Base-by-base conservation (phyloP, 2,888 invertebrate species). In the Eupelmus urozonus region DNA sequence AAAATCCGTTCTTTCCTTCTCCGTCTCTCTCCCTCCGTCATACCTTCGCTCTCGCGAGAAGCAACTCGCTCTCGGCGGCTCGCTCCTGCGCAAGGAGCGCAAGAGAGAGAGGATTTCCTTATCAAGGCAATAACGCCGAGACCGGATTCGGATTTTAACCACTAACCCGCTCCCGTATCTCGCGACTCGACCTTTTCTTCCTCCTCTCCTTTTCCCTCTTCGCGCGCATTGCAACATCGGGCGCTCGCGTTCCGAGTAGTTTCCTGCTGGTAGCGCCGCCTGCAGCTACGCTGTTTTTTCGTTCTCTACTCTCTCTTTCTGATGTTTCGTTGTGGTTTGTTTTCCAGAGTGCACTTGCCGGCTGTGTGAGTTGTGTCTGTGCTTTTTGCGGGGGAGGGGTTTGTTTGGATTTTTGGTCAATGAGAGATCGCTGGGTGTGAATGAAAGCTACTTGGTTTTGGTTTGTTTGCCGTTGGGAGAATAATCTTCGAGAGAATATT, bases 61-160 rank as follows among this genome's bases (percentile, higher is more conserved):
- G 3, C 9, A 34, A 34, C 34, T 34, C 34, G n/a, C 34, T 34
- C 9, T 34, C 5, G 34, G n/a, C 51, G 51, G 9, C 16, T 23
- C 9, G 66, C 53, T 53, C n/a, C 51, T 40, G 69, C 42, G 20
- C n/a, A 23, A 23, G 34, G 11, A 53, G 67, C 40, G n/a, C 16
- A 18, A 18, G 20, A 11, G 29, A 16, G 63, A 55, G 73, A 65
- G 73, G 70, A 63, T 70, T 65, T 76, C 70, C 76, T 76, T 76
- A 76, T 76, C 76, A 65, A 71, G 76, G 63, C 69, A 63, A 63
- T 65, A 70, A 71, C 29, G 62, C 34, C 55, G n/a, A 78, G 78
- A 78, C 78, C 74, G 78, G 78, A 78, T 78, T 70, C 49, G 78
- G 60, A 78, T 78, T 74, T 74, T 74, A 78, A 78, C 67, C 67